phyloP scores from a whole-genome alignment of 2,888 invertebrate genomes.

The Teleiodes luculella region DNA sequence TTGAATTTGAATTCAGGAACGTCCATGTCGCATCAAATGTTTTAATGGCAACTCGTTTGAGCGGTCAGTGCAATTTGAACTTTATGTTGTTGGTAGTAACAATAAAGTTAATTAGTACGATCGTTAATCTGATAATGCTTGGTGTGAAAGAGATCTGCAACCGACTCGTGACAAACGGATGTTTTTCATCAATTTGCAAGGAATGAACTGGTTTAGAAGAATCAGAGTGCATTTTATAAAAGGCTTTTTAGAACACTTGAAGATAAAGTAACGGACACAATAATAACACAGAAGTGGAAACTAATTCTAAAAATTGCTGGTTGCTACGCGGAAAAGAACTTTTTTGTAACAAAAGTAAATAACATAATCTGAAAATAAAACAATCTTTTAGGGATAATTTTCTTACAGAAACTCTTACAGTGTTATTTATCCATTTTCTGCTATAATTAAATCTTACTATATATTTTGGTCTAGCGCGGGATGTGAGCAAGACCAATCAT shows the following conservation, averaged over 20 bases:
- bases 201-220: slow-evolving; percentile 12
- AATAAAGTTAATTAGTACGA: neutral
- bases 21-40: slow-evolving; percentile 6
- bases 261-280: neutral
- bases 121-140: neutral
- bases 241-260: neutral
- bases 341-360: too few relatives aligned
- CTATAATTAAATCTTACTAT: too few relatives aligned
- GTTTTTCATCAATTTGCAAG: slow-evolving; percentile 10
- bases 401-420: too few relatives aligned
- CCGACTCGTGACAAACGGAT: slow-evolving; percentile 18
- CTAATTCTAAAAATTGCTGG: neutral
- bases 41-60: slow-evolving; percentile 7
- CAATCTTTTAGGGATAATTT: too few relatives aligned
- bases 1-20: slow-evolving; percentile 38
- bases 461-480: too few relatives aligned
- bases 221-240: neutral
- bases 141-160: slow-evolving; percentile 9
- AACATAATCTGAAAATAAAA: too few relatives aligned
- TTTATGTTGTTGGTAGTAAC: slow-evolving; percentile 1
- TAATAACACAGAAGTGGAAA: neutral
- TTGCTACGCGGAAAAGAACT: neutral
- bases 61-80: slow-evolving; percentile 10
- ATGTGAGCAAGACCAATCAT: too few relatives aligned
- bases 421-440: too few relatives aligned